Conservation (phyloP, 2,888 invertebrate species). For the Leptinotarsa tumamoca region DNA sequence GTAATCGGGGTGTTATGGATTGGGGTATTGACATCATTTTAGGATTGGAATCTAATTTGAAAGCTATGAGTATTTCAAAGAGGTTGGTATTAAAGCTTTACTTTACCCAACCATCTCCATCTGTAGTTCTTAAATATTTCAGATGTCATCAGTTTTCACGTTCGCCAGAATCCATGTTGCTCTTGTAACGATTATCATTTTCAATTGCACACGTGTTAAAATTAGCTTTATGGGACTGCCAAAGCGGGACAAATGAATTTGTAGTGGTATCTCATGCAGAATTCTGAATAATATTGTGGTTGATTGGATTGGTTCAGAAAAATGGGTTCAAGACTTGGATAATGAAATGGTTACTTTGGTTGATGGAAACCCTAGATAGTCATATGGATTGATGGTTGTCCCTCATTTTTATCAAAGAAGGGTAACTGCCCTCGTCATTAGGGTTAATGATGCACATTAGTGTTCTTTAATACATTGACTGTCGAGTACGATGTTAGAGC, state of each 20-base stretch:
- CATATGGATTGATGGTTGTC: conserved; percentile 9
- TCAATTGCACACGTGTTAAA: conserved; percentile 1
- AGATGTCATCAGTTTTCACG: conserved; percentile 14
- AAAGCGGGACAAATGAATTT: conserved; percentile 11
- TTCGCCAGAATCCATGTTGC: conserved; percentile 50
- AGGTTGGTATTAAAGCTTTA: conserved; percentile 7
- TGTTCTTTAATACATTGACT: not conserved
- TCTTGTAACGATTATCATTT: conserved; percentile 45
- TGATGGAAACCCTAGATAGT: conserved; percentile 12
- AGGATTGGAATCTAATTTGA: conserved; percentile 18
- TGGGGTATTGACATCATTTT: conserved; percentile 16
- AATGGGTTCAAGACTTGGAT: not conserved
- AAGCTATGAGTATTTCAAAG: conserved; percentile 7
- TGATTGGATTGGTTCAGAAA: conserved; percentile 13
- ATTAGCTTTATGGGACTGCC: conserved; percentile 10
- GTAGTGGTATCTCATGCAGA: conserved; percentile 8
- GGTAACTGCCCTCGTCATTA: not conserved
- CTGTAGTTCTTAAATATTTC: conserved; percentile 21
- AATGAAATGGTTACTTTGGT: conserved; percentile 18
- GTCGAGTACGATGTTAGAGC: not conserved
- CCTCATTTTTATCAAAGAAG: not conserved
- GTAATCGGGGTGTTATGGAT: conserved; percentile 6
- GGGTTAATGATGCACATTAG: not conserved
- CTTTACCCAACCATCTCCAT: conserved; percentile 1
- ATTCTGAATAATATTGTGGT: conserved; percentile 18